Percentiles rank a stretch among this genome's conserved stretches.
Conservation (phyloP, 2,797 vertebrate species). For the Coluber constrictor region DNA sequence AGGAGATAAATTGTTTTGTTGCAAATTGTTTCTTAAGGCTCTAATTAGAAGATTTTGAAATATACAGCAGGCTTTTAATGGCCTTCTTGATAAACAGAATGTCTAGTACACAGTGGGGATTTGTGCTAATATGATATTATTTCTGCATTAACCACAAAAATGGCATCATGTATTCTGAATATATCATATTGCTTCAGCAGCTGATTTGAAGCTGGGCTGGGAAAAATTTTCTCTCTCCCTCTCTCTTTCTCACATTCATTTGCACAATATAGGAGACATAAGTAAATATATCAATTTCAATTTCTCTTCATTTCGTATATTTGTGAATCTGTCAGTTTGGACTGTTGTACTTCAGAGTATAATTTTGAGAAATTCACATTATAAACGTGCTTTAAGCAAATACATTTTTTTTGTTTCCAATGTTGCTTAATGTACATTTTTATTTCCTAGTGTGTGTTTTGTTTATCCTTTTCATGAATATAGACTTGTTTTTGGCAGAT, state of each 20-base stretch:
- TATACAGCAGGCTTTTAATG: constrained; percentile 67
- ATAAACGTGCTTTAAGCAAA: background rate
- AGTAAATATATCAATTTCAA: background rate
- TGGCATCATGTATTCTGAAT: background rate
- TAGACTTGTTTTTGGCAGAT: background rate
- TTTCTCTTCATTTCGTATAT: background rate
- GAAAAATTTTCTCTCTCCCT: background rate
- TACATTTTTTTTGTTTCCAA: background rate
- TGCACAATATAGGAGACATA: background rate
- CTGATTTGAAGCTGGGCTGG: background rate
- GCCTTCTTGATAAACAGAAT: constrained; percentile 66
- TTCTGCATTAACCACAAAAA: constrained; percentile 49
- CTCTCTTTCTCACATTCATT: background rate
- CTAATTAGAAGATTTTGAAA: constrained; percentile 69
- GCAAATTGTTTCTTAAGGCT: constrained; percentile 64
- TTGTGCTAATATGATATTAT: constrained; percentile 64
- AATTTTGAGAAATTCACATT: background rate
- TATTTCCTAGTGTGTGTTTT: background rate
- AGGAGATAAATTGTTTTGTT: constrained; percentile 64
- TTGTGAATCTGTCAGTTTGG: background rate
- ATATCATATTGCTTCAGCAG: background rate
- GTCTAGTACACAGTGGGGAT: constrained; percentile 62
- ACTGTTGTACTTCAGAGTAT: background rate
- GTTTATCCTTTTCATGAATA: background rate
- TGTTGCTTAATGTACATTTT: background rate